phyloP scores from a whole-genome alignment of 2,113 vertebrate genomes.

The Ptilonorhynchus violaceus region DNA sequence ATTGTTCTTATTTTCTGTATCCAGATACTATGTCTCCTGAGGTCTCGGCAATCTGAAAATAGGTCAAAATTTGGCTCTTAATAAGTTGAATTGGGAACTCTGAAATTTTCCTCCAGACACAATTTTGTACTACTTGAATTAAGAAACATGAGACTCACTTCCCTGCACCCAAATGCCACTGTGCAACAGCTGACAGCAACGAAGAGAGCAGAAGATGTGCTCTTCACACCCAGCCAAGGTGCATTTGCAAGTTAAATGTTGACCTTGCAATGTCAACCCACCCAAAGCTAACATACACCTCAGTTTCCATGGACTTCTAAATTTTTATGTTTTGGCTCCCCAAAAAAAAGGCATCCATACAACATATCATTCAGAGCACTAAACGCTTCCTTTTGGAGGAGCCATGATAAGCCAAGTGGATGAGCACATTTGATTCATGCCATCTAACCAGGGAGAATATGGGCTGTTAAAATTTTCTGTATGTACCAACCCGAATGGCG shows the following conservation, averaged over 20 bases:
- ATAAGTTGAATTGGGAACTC: slow-evolving; percentile 14
- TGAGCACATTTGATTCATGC: neutral
- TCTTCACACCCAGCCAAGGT: neutral
- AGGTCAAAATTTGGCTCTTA: slow-evolving; percentile 27
- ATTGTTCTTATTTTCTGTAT: neutral
- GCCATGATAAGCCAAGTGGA: neutral
- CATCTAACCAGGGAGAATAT: neutral
- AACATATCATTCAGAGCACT: neutral
- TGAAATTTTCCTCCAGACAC: slow-evolving; percentile 31
- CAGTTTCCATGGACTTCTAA: neutral
- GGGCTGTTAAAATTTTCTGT: neutral
- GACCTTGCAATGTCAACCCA: neutral
- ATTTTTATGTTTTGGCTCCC: neutral
- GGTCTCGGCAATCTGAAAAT: slow-evolving; percentile 13
- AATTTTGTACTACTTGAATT: neutral
- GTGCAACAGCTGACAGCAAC: neutral
- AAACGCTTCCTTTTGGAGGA: neutral
- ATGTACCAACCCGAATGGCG: neutral
- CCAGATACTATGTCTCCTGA: neutral
- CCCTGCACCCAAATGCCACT: neutral
- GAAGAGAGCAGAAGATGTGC: neutral
- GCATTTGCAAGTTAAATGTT: neutral
- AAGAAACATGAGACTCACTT: neutral
- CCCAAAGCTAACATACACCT: fast-evolving
- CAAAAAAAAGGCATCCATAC: neutral